Evolutionary conservation across 2,888 invertebrate genomes (phyloP).

Genomic region (Drosophila hawaiiensis): DNA sequence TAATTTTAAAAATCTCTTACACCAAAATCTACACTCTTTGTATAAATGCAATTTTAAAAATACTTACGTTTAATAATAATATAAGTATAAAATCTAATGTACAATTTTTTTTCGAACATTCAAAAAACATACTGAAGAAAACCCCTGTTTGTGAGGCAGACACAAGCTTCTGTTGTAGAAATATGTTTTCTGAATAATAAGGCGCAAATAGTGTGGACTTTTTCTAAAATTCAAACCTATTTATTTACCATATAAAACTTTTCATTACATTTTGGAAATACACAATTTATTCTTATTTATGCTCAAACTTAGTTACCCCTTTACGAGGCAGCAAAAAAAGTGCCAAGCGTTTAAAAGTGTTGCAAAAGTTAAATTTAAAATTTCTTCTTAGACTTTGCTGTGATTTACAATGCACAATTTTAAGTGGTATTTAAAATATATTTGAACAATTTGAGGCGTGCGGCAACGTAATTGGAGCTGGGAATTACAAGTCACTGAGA

Average conservation of each 20-base stretch:
- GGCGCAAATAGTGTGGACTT: background rate
- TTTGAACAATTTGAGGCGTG: constrained; percentile 42
- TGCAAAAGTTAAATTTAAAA: background rate
- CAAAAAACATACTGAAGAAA: no score
- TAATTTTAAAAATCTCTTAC: background rate
- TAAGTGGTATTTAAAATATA: constrained; percentile 24
- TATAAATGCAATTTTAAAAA: background rate
- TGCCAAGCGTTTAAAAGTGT: background rate
- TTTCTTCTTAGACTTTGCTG: background rate
- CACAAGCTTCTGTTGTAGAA: background rate
- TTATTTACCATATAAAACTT: background rate
- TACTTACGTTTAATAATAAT: background rate
- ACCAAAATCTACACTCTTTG: background rate
- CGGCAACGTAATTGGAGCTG: constrained; percentile 67
- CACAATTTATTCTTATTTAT: background rate
- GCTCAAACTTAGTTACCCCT: background rate
- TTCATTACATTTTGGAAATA: background rate
- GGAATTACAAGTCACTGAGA: constrained; percentile 73
- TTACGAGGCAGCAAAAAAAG: background rate
- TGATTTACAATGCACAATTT: background rate
- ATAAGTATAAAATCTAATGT: background rate
- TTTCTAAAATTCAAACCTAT: background rate
- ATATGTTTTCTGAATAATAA: background rate
- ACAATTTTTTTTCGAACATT: background rate
- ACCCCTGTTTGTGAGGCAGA: no score